These are phyloP conservation scores for Cranoglanis bouderius DNA, from an alignment of 2,113 vertebrate genomes.

Conservation along the genomic window DNA sequence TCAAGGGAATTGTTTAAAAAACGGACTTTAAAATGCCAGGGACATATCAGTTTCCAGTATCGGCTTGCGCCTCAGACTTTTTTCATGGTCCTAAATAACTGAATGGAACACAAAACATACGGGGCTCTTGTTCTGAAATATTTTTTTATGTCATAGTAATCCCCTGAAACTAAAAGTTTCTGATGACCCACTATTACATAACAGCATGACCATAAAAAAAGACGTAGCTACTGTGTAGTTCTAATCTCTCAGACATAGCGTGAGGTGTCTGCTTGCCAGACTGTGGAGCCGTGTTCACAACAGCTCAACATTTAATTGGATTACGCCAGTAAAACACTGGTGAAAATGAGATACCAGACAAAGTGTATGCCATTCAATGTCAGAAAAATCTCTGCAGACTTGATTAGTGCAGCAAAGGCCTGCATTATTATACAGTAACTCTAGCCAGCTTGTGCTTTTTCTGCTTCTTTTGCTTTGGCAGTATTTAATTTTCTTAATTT, in stretches of 20 bases:
- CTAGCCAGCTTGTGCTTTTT: background rate
- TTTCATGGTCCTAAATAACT: background rate
- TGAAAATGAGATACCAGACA: constrained; percentile 25
- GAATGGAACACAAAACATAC: background rate
- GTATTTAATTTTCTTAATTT: constrained; percentile 7
- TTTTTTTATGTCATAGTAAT: background rate
- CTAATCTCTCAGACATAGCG: constrained; percentile 40
- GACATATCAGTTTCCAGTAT: background rate
- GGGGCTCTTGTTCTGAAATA: background rate
- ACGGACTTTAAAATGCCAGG: background rate
- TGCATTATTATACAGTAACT: constrained; percentile 17
- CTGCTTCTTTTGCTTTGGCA: constrained; percentile 1
- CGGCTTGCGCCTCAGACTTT: background rate
- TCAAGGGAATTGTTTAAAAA: background rate
- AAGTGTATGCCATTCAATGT: constrained; percentile 14
- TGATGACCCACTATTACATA: background rate
- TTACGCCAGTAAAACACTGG: constrained; percentile 40
- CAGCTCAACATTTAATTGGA: constrained; percentile 37
- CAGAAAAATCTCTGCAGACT: constrained; percentile 25
- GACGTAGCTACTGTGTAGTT: background rate
- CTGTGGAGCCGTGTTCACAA: constrained; percentile 16
- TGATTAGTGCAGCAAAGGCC: background rate
- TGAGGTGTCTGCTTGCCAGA: constrained; percentile 39
- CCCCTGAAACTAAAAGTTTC: background rate
- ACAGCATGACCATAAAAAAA: background rate